phyloP scores from a whole-genome alignment of 2,888 invertebrate species.

The Cerastis leucographa region DNA sequence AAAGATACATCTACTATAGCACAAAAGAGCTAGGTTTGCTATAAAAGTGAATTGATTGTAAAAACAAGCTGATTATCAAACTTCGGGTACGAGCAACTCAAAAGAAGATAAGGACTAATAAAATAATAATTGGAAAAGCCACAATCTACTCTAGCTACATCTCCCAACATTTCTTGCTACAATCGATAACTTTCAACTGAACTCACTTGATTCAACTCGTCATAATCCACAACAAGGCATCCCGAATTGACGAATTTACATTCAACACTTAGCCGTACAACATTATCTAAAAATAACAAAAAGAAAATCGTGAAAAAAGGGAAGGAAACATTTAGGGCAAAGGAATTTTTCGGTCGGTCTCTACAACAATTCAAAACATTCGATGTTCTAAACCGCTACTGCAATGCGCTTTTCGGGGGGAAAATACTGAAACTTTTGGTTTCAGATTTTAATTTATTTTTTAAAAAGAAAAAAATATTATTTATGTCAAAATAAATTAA shows the following conservation, averaged over 20 bases:
- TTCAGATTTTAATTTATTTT: constrained; percentile 11
- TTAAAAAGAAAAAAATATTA: neutral
- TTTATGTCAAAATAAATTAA: constrained; percentile 48
- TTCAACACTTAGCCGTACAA: constrained; percentile 46
- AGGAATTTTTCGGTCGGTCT: constrained; percentile 61
- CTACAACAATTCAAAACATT: constrained; percentile 61
- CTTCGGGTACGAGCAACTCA: constrained; percentile 9
- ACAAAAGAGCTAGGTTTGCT: constrained; percentile 18
- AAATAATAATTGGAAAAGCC: constrained; percentile 47
- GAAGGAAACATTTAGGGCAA: constrained; percentile 60
- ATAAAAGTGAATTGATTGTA: constrained; percentile 4
- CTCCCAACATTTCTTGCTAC: constrained; percentile 60
- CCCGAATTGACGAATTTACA: constrained; percentile 69
- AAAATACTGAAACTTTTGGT: constrained; percentile 26
- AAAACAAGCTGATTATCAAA: constrained; percentile 10
- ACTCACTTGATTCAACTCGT: constrained; percentile 72
- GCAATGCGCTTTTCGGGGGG: constrained; percentile 61
- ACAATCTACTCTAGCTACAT: constrained; percentile 49
- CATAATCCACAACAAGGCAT: constrained; percentile 75
- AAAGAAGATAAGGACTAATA: constrained; percentile 15
- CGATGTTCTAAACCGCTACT: constrained; percentile 53
- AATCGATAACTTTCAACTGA: constrained; percentile 68
- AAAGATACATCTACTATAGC: neutral
- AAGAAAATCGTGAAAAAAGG: constrained; percentile 55
- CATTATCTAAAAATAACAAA: constrained; percentile 57